These are phyloP conservation scores for Geotrypetes seraphini DNA, from an alignment of 2,797 vertebrate species.

Conservation along the genomic window DNA sequence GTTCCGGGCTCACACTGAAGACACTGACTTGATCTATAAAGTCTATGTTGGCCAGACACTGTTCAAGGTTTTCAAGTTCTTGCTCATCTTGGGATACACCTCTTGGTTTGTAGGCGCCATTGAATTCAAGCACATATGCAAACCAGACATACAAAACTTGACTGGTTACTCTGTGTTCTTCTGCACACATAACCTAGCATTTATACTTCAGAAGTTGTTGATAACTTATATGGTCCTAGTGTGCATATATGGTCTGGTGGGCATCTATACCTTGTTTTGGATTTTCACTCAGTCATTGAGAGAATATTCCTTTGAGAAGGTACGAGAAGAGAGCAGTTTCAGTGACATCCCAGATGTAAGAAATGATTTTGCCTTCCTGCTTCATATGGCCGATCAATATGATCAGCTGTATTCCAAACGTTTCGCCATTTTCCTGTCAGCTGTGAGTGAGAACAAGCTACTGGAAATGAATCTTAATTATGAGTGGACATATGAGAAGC, in stretches of 20 bases:
- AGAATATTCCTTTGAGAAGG: constrained; percentile 58
- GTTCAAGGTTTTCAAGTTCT: constrained; percentile 54
- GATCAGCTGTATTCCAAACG: constrained; percentile 62
- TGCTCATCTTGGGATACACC: constrained; percentile 53
- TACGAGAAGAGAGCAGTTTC: constrained; percentile 39
- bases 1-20: constrained; percentile 64
- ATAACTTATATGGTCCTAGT: constrained; percentile 57
- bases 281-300: constrained; percentile 55
- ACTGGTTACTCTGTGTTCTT: constrained; percentile 57
- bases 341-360: constrained; percentile 57
- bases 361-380: constrained; percentile 70
- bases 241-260: constrained; percentile 56
- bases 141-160: constrained; percentile 40
- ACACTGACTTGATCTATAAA: constrained; percentile 61
- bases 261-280: constrained; percentile 59
- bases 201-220: constrained; percentile 58
- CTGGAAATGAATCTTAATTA: constrained; percentile 53
- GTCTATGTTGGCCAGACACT: constrained; percentile 64
- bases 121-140: constrained; percentile 56
- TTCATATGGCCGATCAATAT: constrained; percentile 72
- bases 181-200: constrained; percentile 65
- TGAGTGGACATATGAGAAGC: constrained; percentile 46
- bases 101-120: constrained; percentile 54
- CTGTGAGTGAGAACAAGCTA: constrained; percentile 56
- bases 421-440: constrained; percentile 67